Evolutionary conservation across 1,140 invertebrate species (phyloP), one percentile per base, ranked within the genome.

Genomic region (Bombyx mori): DNA sequence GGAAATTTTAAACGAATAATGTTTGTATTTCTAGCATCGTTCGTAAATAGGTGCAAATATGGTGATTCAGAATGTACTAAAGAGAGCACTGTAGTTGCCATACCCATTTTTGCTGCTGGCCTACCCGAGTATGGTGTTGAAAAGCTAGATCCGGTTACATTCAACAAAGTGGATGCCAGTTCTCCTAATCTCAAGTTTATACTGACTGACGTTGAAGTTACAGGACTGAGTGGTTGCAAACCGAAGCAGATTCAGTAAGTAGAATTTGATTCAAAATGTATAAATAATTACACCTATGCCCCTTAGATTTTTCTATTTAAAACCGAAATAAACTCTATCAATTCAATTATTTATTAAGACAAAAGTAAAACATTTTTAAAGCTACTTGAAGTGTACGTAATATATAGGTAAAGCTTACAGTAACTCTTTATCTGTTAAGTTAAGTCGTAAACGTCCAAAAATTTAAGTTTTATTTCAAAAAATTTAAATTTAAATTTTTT

Each of bases 11-110:
- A 35, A 35, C 26, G 4, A 35, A 3, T 35, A 35, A 18, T 18
- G 12, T 35, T 35, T 35, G 2, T 35, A 2, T 35, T 51, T 66
- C 8, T 66, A 75, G 67, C 64, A 9, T 42, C 58, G 12, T 64
- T 56, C 44, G 51, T 75, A 26, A 68, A 60, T n/a, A 69, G 63
- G 68, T 83, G 78, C 54, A 68, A 66, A 48, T 26, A 52, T 1
- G 63, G 58, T 1, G 77, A 81, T 12, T 44, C 61, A 0, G 63
- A 72, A 55, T 85, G 82, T 56, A 42, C 72, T 0, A 74, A 65
- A 44, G 57, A 64, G 9, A 61, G 67, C 1, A 58, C 71, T 0
- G 57, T 66, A 57, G 63, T 56, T 0, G 46, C 67, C 0, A 45
- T 81, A 10, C 60, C 67, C 1, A 51, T 60, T 12, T 66, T 82